phyloP scores from a whole-genome alignment of 2,113 vertebrate species.

The Carettochelys insculpta region DNA sequence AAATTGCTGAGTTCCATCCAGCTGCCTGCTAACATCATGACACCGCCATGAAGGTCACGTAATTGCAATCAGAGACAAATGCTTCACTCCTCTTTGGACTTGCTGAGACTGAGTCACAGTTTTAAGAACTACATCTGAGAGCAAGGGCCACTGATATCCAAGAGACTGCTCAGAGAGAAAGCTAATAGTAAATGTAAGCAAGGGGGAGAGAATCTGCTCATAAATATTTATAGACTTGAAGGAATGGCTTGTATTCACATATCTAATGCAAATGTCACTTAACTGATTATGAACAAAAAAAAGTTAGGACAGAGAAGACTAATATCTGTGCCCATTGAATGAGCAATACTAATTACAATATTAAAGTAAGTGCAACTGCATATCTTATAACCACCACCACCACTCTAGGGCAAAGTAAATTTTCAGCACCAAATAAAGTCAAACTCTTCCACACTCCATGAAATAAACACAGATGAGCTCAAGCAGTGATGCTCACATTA shows the following conservation, averaged over 20 bases:
- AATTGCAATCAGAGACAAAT: neutral
- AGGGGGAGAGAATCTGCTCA: neutral
- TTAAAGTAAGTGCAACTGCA: neutral
- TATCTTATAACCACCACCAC: neutral
- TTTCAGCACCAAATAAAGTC: neutral
- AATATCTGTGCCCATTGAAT: neutral
- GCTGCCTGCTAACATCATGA: neutral
- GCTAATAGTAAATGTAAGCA: neutral
- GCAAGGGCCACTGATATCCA: neutral
- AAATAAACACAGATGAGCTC: neutral
- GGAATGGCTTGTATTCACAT: neutral
- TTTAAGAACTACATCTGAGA: neutral
- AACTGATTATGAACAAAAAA: neutral
- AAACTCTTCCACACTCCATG: neutral
- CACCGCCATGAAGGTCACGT: rapidly evolving
- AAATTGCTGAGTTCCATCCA: neutral
- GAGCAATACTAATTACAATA: neutral
- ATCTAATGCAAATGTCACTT: neutral
- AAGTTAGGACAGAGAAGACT: neutral
- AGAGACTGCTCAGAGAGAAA: neutral
- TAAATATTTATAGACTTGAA: neutral
- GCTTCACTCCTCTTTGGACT: neutral
- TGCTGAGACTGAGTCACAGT: neutral
- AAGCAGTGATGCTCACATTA: neutral
- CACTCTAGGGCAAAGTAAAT: rapidly evolving